These are phyloP conservation scores for Hesperia comma DNA, from an alignment of 2,888 invertebrate species.

Conservation along the genomic window DNA sequence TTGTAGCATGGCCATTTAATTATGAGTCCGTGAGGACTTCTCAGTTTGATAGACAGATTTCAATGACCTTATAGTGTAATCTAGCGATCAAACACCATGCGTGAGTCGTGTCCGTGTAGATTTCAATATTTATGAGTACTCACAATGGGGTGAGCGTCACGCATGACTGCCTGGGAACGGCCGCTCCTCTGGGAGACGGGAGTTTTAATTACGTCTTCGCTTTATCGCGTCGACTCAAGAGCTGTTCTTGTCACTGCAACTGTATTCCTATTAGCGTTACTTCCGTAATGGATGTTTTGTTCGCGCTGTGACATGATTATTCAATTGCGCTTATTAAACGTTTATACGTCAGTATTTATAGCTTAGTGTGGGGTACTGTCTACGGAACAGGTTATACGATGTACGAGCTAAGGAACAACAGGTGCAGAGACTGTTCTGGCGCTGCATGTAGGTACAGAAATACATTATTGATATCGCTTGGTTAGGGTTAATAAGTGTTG, in stretches of 20 bases:
- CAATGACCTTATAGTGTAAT: background rate
- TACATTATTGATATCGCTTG: no score
- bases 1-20: no score
- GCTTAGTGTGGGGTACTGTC: no score
- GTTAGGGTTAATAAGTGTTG: no score
- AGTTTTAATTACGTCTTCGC: conserved; percentile 43
- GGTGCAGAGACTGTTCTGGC: no score
- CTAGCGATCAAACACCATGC: background rate
- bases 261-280: conserved; percentile 18
- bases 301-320: background rate
- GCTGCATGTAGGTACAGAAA: no score
- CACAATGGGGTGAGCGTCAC: conserved; percentile 49
- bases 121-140: conserved; percentile 34
- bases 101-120: background rate
- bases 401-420: no score
- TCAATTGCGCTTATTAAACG: background rate
- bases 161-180: conserved; percentile 69
- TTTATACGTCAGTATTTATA: background rate
- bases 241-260: conserved; percentile 14
- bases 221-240: conserved; percentile 20
- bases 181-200: conserved; percentile 47
- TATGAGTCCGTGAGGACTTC: no score
- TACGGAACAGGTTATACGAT: no score
- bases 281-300: conserved; percentile 16
- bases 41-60: background rate